Base-by-base conservation (phyloP, 2,888 invertebrate genomes). In the Lydus trimaculatus region DNA sequence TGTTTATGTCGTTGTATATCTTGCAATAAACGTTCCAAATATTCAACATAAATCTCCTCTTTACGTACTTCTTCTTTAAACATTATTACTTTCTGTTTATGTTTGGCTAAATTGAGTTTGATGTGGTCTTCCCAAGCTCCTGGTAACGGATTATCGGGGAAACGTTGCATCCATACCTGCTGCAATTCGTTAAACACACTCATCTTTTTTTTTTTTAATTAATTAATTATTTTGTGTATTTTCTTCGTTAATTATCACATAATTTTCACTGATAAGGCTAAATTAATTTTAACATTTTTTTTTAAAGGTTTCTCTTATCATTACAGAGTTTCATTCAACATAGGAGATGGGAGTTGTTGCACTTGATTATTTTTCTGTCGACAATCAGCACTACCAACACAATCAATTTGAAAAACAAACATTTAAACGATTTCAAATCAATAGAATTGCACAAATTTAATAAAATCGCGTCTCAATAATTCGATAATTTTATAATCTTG, bases 61-160 rank as follows among this genome's bases (percentile, higher is more conserved):
- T 96, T 95, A 83, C 95, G 94, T 74, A 96, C 87, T 85, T 96
- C 95, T 84, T 94, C 94, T 83, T 91, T 91, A 66, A 96, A 88
- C 79, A 92, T 89, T 75, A 90, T 88, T 74, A 95, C 94, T 89
- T 94, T 94, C 85, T 93, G 91, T 88, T 94, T 94, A 88, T 96
- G 96, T 86, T 94, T 94, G 81, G 92, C 91, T 80, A 96, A 89
- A 88, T 95, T 95, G 78, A 94, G 94, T 83, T 95, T 91, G 83
- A 96, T 95, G 88, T 96, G 95, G 87, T 94, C 95, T 86, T 95
- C 95, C 95, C 95, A 95, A 84, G 95, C 95, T 84, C 94, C 94
- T 84, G 96, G 95, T 80, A 96, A 88, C 78, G 94, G 93, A 87
- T 94, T 94, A 83, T 94, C 94, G 78, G 95, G 95, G 89, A 95